Evolutionary conservation across 2,888 invertebrate genomes (phyloP).

Genomic region (Sympetrum striolatum): DNA sequence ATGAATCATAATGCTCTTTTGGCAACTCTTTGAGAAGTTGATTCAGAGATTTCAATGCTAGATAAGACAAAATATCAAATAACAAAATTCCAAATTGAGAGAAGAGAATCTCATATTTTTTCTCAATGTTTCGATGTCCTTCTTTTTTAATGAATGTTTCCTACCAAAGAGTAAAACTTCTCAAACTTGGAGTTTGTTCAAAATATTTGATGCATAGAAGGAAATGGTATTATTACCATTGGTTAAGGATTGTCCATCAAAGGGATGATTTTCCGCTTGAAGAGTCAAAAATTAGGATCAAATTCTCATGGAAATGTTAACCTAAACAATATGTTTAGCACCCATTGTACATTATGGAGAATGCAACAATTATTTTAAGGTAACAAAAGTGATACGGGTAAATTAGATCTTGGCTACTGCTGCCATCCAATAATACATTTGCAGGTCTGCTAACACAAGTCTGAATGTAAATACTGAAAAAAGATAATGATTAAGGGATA

Average conservation of each 20-base stretch:
- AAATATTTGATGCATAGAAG: neutral
- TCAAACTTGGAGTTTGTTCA: neutral
- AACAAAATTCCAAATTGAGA: neutral
- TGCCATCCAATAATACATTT: conserved; percentile 20
- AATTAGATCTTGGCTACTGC: conserved; percentile 36
- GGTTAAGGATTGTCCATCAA: too few species aligned
- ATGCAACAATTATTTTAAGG: neutral
- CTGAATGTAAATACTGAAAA: neutral
- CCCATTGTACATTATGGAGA: neutral
- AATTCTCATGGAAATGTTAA: neutral
- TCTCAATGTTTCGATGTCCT: neutral
- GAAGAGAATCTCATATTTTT: conserved; percentile 6
- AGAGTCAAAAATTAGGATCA: neutral
- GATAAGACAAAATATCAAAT: neutral
- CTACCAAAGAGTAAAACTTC: neutral
- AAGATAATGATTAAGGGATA: neutral
- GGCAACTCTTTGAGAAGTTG: neutral
- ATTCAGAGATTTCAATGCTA: neutral
- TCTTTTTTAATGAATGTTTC: neutral
- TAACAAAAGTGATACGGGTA: conserved; percentile 26
- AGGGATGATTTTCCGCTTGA: neutral
- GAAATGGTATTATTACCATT: too few species aligned
- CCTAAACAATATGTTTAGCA: neutral
- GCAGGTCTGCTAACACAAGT: conserved; percentile 9
- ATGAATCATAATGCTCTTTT: neutral